These are phyloP conservation scores for Phodopus roborovskii DNA, from an alignment of 2,113 vertebrate species.

Conservation along the genomic window DNA sequence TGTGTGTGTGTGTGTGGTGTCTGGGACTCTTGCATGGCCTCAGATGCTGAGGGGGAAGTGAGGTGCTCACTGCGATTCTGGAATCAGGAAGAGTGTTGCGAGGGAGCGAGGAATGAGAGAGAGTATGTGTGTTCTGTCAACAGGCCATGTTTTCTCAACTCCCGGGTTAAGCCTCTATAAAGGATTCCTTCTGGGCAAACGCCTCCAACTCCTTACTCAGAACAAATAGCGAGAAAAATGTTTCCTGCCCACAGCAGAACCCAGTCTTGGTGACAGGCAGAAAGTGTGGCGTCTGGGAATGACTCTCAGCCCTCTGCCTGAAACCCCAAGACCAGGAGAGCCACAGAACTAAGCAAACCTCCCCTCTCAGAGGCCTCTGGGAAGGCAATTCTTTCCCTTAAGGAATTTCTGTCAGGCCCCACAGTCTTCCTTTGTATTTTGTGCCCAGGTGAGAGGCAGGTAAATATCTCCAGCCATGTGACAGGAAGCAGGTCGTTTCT, in stretches of 20 bases:
- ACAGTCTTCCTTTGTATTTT: neutral
- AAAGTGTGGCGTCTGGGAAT: neutral
- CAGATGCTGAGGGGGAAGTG: conserved; percentile 1
- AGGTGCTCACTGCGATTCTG: conserved; percentile 28
- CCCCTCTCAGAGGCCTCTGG: neutral
- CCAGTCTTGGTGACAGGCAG: conserved; percentile 16
- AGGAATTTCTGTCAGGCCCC: neutral
- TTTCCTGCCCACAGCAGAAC: conserved; percentile 39
- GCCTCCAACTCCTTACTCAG: conserved; percentile 35
- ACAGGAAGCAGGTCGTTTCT: neutral
- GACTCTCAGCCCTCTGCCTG: neutral
- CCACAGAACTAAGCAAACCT: neutral
- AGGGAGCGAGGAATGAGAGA: neutral
- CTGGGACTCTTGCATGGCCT: conserved; percentile 14
- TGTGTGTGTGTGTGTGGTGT: neutral
- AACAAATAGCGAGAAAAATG: conserved; percentile 23
- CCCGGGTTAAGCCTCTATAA: conserved; percentile 57
- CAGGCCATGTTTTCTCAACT: conserved; percentile 77
- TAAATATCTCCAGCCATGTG: neutral
- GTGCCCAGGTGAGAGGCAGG: neutral
- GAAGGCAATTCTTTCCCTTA: neutral
- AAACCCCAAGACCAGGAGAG: neutral
- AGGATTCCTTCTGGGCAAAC: conserved; percentile 32
- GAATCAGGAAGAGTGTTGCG: neutral
- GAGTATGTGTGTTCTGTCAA: conserved; percentile 77